Conservation (phyloP, 2,113 vertebrate species). For the Cyanoliseus patagonus region DNA sequence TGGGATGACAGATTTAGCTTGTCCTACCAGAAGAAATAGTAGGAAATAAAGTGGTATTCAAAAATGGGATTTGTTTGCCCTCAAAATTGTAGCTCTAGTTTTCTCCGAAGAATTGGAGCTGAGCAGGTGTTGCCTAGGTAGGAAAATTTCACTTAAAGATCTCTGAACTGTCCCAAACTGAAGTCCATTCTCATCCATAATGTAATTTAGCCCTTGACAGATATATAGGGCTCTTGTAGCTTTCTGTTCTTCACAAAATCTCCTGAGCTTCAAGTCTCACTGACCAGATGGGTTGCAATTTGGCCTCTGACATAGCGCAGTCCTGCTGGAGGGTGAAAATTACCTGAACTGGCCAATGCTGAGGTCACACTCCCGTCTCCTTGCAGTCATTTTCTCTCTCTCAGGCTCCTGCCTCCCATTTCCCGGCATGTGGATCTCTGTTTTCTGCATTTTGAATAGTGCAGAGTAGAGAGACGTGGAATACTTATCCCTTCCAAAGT, state of each 20-base stretch:
- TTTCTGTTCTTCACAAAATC: slow-evolving; percentile 59
- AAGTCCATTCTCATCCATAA: slow-evolving; percentile 64
- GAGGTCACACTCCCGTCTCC: slow-evolving; percentile 12
- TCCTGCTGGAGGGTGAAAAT: slow-evolving; percentile 58
- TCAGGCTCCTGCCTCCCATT: background rate
- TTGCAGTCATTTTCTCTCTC: slow-evolving; percentile 37
- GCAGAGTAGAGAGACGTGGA: background rate
- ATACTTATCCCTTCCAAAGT: slow-evolving; percentile 33
- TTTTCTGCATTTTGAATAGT: slow-evolving; percentile 33
- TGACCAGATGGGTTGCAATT: slow-evolving; percentile 67
- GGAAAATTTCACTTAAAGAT: slow-evolving; percentile 65
- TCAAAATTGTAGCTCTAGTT: background rate
- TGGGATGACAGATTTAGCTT: background rate
- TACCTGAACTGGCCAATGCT: slow-evolving; percentile 36
- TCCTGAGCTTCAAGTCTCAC: slow-evolving; percentile 66
- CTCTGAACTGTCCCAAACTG: slow-evolving; percentile 66
- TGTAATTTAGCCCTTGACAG: slow-evolving; percentile 66
- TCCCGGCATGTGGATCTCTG: background rate
- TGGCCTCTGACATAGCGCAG: slow-evolving; percentile 60
- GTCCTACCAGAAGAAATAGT: background rate
- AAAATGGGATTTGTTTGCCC: slow-evolving; percentile 18
- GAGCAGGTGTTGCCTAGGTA: slow-evolving; percentile 25
- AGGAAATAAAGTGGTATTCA: slow-evolving; percentile 4
- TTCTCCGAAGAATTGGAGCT: slow-evolving; percentile 19
- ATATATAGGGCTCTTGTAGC: slow-evolving; percentile 55